Evolutionary conservation across 2,113 vertebrate genomes (phyloP), one percentile per base, ranked within the genome.

Genomic region (Odontophorus gujanensis): DNA sequence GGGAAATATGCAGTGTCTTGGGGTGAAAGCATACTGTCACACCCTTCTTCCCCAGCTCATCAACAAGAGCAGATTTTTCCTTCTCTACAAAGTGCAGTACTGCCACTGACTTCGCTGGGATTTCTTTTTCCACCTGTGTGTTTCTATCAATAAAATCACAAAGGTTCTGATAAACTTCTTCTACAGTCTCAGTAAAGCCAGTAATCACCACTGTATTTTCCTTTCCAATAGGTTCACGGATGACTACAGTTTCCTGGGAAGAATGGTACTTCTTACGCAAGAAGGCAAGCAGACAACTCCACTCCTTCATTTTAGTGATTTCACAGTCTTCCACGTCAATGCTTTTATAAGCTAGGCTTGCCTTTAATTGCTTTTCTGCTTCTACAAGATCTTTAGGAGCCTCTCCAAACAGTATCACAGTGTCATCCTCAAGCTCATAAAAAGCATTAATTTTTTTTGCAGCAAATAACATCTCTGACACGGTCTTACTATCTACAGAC

Each of bases 311-410:
- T 43, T 61, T 57, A 18, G 98, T 68, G 28, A 98, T 19, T 13
- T 96, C 85, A 24, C 3, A 10, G 43, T 99, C 97, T 42, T 98
- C 97, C 47, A 98, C 79, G 4, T 40, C 14, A 62, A 99, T 93
- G 82, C 36, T 36, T 43, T 96, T 43, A n/a, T 67, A 92, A 43
- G 42, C 28, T 57, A 99, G 93, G 26, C 69, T 19, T 45, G 21
- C 93, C 16, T 53, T 53, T 53, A 99, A 95, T 65, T 97, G 97
- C 6, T 97, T 90, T 92, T 98, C 97, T 78, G 98, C 98, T 85
- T 98, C 93, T 12, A 9, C 55, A 26, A 99, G 90, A 22, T 87
- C 95, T 71, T 69, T 48, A 25, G 93, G 75, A 77, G 97, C 95
- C 81, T 48, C 55, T 81, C 97, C 97, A 42, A 96, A 65, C 11